Evolutionary conservation across 1,140 invertebrate genomes (phyloP), one percentile per base, ranked within the genome.

Genomic region (Coenobita brevimanus): DNA sequence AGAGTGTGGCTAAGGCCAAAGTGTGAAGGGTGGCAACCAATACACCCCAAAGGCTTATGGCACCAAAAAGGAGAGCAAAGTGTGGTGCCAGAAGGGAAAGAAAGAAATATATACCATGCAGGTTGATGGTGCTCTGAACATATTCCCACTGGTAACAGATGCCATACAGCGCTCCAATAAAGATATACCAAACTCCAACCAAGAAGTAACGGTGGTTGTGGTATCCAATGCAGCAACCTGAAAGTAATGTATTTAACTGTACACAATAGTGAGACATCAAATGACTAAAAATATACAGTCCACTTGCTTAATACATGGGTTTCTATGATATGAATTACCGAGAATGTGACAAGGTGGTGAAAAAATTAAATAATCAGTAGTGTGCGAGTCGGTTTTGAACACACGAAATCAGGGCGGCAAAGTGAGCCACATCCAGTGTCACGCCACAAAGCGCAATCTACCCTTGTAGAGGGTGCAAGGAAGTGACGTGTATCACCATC

Each of bases 141-240:
- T 87, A 87, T 10, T 87, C 85, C 85, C 85, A 87, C 41, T 87
- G 85, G 50, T 87, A 87, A 36, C 43, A 87, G 6, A 80, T 50
- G 27, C 85, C 75, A 81, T 87, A 87, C 24, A 87, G 50, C 41
- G 85, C 85, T 57, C 85, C 85, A 33, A 87, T 50, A 38, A 87
- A 87, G 50, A 87, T 79, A 33, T 87, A 87, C 30, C 80, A 27
- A 13, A 87, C 64, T n/a, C 85, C 85, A 30, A 87, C 54, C 30
- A 87, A 71, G 41, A 87, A 87, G 64, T 87, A 87, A 15, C 85
- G 85, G 71, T 87, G 85, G 64, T 87, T 87, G 67, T 87, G 85
- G 67, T 87, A 87, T 21, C 85, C 85, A 73, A 87, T 69, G 27
- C 85, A 87, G 50, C 85, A 87, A 15, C 85, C 85, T 87, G 78